Conservation (phyloP, 2,797 vertebrate genomes). For the Mareca penelope region DNA sequence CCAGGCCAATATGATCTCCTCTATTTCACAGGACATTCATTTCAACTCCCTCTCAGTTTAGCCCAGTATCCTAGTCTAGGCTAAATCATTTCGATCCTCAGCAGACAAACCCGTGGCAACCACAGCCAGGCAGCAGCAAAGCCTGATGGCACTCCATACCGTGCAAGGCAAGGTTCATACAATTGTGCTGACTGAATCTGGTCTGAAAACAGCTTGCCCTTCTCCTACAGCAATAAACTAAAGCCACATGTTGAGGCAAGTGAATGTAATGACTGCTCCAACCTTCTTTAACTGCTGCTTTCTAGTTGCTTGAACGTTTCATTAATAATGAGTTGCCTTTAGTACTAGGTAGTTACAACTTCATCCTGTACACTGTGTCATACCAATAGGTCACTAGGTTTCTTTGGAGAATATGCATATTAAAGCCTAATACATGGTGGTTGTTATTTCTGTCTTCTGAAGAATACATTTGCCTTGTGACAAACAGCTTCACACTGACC, state of each 20-base stretch:
- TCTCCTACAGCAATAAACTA: not conserved
- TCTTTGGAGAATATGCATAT: not conserved
- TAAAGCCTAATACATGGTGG: not conserved
- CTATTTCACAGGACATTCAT: not conserved
- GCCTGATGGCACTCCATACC: not conserved
- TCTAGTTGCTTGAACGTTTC: not conserved
- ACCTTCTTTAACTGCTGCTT: not conserved
- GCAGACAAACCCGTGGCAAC: not conserved
- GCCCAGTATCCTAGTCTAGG: not conserved
- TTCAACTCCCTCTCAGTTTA: not conserved
- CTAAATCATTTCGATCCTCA: not conserved
- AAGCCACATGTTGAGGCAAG: not conserved
- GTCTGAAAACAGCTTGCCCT: not conserved
- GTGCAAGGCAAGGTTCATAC: not conserved
- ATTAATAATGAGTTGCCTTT: not conserved
- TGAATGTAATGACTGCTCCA: not conserved
- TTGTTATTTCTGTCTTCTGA: not conserved
- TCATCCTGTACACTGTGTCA: not conserved
- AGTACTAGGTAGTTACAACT: not conserved
- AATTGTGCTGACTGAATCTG: not conserved
- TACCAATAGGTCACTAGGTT: not conserved
- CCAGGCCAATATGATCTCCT: not conserved
- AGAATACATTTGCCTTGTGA: not conserved
- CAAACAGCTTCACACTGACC: not conserved
- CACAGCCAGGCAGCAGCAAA: not conserved